A percentile compares a stretch with the other conserved stretches of the same genome.
Conservation (phyloP, 2,113 vertebrate genomes). For the Rattus norvegicus region GRCr8 NC_086020.1:51953001-51953500, state of each 20-base stretch:
- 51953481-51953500: background rate
- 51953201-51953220: background rate
- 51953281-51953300: conserved; percentile 31
- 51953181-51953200: background rate
- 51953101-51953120: background rate
- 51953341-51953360: background rate
- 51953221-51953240: background rate
- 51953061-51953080: background rate
- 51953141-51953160: background rate
- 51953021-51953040: background rate
- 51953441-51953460: background rate
- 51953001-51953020: background rate
- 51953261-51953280: conserved; percentile 37
- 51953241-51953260: conserved; percentile 8
- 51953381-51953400: background rate
- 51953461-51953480: background rate
- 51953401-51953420: background rate
- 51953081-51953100: background rate
- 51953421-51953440: background rate
- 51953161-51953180: background rate
- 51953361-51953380: background rate
- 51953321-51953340: conserved; percentile 11
- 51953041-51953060: background rate
- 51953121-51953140: background rate
- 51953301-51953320: background rate